Evolutionary conservation across 2,113 vertebrate genomes (phyloP).

Genomic region (Mesocricetus auratus): DNA sequence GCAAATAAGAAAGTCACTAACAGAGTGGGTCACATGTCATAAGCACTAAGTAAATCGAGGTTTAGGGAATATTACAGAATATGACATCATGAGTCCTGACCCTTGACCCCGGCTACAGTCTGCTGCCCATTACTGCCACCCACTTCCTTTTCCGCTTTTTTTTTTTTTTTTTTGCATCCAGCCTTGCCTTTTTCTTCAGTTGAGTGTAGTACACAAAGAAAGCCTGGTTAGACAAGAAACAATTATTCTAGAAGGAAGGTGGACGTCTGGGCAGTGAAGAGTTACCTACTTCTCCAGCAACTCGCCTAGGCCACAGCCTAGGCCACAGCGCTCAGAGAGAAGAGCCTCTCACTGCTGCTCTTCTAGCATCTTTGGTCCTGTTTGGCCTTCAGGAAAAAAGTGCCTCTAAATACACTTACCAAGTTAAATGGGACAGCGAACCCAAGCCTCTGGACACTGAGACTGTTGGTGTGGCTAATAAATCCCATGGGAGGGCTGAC

Average conservation of each 20-base stretch:
- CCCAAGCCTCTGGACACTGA: neutral
- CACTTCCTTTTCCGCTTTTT: neutral
- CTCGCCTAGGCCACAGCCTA: neutral
- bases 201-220: neutral
- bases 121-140: neutral
- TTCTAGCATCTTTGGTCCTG: neutral
- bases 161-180: neutral
- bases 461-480: neutral
- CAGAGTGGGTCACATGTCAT: neutral
- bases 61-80: neutral
- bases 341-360: neutral
- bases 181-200: constrained; percentile 55
- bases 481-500: neutral
- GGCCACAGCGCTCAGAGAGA: neutral
- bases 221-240: constrained; percentile 14
- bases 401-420: neutral
- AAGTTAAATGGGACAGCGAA: neutral
- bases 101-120: neutral
- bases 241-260: neutral
- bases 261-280: neutral
- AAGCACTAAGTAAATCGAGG: neutral
- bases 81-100: neutral
- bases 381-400: neutral
- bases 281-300: neutral
- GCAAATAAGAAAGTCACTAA: neutral